Percentiles rank a stretch among this genome's conserved stretches.
Conservation (phyloP, 1,140 invertebrate genomes). For the Drosophila auraria region DNA sequence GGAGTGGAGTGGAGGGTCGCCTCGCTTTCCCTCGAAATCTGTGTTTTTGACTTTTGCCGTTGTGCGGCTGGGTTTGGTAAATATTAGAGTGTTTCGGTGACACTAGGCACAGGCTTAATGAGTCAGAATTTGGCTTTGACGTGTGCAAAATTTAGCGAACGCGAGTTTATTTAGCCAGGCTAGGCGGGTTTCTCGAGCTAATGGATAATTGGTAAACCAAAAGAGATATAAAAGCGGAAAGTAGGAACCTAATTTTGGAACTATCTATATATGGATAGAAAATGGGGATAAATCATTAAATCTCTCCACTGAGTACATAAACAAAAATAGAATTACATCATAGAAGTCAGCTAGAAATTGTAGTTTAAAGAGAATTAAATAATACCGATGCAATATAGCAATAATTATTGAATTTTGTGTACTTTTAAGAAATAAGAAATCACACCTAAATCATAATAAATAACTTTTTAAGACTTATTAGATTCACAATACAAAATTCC, state of each 20-base stretch:
- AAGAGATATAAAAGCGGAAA: neutral
- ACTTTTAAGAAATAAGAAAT: no score
- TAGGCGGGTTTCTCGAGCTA: slow-evolving; percentile 4
- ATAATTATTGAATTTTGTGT: no score
- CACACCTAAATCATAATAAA: no score
- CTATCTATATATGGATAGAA: neutral
- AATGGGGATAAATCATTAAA: no score
- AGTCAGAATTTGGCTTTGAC: slow-evolving; percentile 53
- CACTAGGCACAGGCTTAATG: slow-evolving; percentile 36
- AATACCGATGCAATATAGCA: no score
- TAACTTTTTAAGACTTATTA: no score
- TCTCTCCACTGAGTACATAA: no score
- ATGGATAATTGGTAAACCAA: slow-evolving; percentile 13
- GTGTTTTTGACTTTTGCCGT: slow-evolving; percentile 31
- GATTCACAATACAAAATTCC: no score
- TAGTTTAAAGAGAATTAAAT: no score
- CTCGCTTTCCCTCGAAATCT: neutral
- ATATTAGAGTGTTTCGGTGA: slow-evolving; percentile 20
- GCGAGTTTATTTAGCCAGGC: slow-evolving; percentile 25
- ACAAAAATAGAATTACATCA: no score
- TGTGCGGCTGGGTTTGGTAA: slow-evolving; percentile 30
- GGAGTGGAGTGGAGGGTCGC: no score
- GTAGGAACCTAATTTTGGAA: neutral
- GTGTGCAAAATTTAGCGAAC: slow-evolving; percentile 32
- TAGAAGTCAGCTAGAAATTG: no score